A percentile compares a stretch with the other conserved stretches of the same genome.
Evolutionary conservation across 2,797 vertebrate genomes (phyloP).

Genomic region (Bradypodion ventrale): DNA sequence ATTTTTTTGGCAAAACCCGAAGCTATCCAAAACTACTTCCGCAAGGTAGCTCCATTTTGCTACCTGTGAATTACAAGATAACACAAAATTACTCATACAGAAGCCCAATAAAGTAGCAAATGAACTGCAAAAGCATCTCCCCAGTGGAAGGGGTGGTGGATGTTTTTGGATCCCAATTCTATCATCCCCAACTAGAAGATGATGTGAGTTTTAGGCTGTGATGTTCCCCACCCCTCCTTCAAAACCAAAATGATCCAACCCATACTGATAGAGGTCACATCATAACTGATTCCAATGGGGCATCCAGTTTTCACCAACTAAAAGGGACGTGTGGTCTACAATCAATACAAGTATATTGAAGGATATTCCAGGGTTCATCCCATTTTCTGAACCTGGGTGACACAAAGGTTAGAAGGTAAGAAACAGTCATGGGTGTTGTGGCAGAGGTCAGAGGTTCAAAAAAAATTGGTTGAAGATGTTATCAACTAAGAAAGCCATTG

Average conservation of each 20-base stretch:
- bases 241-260: too few relatives aligned
- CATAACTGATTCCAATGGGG: too few relatives aligned
- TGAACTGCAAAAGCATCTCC: background rate
- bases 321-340: background rate
- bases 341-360: background rate
- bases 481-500: conserved; percentile 80
- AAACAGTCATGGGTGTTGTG: conserved; percentile 37
- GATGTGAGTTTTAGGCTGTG: too few relatives aligned
- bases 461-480: conserved; percentile 78
- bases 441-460: conserved; percentile 79
- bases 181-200: too few relatives aligned
- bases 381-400: conserved; percentile 57
- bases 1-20: background rate
- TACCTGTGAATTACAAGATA: background rate
- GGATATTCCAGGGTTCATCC: conserved; percentile 37
- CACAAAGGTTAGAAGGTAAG: conserved; percentile 66
- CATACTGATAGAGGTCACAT: too few relatives aligned
- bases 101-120: background rate
- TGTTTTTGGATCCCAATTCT: too few relatives aligned
- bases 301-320: background rate
- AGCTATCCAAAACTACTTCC: background rate
- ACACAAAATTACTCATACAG: background rate
- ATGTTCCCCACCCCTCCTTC: too few relatives aligned
- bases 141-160: background rate
- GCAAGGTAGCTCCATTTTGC: background rate